A percentile compares a stretch with the other conserved stretches of the same genome.
phyloP scores from a whole-genome alignment of 2,888 invertebrate genomes.

The Acanthosepion esculentum region DNA sequence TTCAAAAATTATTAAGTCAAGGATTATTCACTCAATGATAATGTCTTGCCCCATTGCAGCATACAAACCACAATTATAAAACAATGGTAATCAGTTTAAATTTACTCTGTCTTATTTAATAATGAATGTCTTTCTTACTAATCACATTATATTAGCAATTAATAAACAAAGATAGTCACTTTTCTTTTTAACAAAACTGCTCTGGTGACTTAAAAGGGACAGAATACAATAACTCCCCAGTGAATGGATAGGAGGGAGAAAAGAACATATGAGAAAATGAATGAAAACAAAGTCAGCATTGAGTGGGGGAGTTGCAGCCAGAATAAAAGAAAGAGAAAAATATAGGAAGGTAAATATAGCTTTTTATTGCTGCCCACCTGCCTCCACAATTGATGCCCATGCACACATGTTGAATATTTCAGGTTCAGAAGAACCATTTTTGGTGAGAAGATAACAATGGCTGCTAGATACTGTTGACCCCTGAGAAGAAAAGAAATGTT shows the following conservation, averaged over 20 bases:
- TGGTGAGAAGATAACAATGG: neutral
- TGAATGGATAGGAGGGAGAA: neutral
- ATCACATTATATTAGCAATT: neutral
- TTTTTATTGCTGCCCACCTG: neutral
- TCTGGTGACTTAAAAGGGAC: neutral
- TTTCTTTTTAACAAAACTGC: neutral
- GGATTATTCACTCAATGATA: neutral
- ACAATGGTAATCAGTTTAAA: constrained; percentile 8
- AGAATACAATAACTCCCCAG: neutral
- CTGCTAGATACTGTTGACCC: neutral
- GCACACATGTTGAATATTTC: neutral
- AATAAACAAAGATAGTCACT: neutral
- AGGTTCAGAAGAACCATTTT: neutral
- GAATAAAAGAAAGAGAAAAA: neutral
- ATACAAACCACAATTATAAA: neutral
- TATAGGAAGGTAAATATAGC: neutral
- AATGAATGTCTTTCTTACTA: neutral
- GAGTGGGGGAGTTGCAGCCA: neutral
- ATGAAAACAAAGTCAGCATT: neutral
- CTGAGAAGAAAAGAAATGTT: neutral
- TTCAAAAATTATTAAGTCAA: neutral
- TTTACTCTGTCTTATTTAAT: neutral
- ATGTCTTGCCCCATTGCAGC: neutral
- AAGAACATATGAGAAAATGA: neutral
- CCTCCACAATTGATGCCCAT: neutral